Conservation (phyloP, 1,140 invertebrate genomes). For the Nasonia longicornis region DNA sequence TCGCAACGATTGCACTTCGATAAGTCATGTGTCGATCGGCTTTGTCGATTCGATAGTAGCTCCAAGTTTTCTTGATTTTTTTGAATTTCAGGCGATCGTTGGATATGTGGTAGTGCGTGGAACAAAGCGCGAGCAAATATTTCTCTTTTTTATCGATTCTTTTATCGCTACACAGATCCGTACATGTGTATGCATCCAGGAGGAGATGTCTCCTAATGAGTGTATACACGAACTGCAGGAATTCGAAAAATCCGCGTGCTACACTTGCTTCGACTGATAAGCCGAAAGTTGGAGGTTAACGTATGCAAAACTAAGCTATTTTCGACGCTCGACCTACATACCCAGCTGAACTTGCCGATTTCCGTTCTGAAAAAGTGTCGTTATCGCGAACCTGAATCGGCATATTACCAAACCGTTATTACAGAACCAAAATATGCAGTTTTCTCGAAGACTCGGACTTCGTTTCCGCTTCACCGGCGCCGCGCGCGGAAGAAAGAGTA, state of each 20-base stretch:
- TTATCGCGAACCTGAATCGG: background rate
- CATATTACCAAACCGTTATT: background rate
- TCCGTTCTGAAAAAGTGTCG: too few relatives aligned
- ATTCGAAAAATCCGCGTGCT: background rate
- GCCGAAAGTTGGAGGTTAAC: background rate
- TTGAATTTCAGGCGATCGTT: background rate
- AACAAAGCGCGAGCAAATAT: background rate
- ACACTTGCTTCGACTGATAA: background rate
- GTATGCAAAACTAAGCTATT: background rate
- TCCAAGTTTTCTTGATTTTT: background rate
- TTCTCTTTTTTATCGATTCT: conserved; percentile 10
- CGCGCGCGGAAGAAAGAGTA: background rate
- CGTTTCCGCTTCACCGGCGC: conserved; percentile 23
- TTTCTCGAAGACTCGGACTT: background rate
- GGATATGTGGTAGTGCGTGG: too few relatives aligned
- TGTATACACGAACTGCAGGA: background rate
- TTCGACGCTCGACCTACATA: background rate
- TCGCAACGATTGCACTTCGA: background rate
- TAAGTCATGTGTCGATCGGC: background rate
- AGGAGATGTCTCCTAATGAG: background rate
- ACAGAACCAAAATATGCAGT: background rate
- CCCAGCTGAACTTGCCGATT: background rate
- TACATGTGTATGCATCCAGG: background rate
- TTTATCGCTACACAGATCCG: background rate
- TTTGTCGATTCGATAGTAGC: background rate